phyloP scores from a whole-genome alignment of 2,113 vertebrate genomes.

The Upupa epops region DNA sequence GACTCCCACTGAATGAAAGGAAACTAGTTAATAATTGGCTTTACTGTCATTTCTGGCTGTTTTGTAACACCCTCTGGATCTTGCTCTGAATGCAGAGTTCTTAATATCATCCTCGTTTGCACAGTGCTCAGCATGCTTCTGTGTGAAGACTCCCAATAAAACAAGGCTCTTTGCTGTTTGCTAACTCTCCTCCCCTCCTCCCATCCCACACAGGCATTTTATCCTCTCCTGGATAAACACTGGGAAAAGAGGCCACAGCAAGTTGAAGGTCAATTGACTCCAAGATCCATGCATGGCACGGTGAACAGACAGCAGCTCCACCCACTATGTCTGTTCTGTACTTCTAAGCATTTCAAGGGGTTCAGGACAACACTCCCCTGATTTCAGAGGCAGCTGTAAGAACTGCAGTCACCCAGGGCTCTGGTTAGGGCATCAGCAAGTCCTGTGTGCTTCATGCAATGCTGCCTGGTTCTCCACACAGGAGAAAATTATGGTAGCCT shows the following conservation, averaged over 20 bases:
- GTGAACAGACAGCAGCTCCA: neutral
- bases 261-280: neutral
- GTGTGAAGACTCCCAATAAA: neutral
- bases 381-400: neutral
- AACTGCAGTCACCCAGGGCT: accelerated
- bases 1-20: neutral
- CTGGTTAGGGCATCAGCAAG: neutral
- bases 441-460: neutral
- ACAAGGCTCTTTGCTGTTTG: neutral
- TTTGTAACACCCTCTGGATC: neutral
- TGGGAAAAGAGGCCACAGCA: accelerated
- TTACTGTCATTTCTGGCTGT: neutral
- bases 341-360: neutral
- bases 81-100: neutral
- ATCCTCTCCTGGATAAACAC: neutral
- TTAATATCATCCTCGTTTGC: neutral
- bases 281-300: neutral
- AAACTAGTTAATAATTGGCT: conserved; percentile 2
- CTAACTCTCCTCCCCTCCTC: neutral
- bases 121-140: neutral
- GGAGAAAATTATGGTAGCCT: accelerated
- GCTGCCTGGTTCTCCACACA: neutral
- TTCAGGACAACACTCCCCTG: neutral
- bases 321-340: neutral
- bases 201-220: neutral